Percentiles rank a stretch among this genome's conserved stretches.
Conservation (phyloP, 2,888 invertebrate species). For the Agrotis segetum region DNA sequence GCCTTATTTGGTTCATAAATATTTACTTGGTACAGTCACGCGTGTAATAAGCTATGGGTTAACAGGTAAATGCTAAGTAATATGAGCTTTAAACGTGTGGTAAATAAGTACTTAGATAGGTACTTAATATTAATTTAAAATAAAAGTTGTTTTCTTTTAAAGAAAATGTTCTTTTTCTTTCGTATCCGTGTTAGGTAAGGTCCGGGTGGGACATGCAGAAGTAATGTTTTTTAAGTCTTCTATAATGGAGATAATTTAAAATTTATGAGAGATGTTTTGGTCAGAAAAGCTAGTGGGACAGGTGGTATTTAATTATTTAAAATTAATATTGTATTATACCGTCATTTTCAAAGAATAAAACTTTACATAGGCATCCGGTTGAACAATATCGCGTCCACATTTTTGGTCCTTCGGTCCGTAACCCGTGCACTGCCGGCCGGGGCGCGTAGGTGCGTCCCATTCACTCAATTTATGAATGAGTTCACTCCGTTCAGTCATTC, state of each 20-base stretch:
- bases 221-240: too few species aligned
- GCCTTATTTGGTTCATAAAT: constrained; percentile 36
- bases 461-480: constrained; percentile 72
- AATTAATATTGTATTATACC: too few species aligned
- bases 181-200: neutral
- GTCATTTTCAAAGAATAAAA: neutral
- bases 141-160: too few species aligned
- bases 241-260: too few species aligned
- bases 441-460: constrained; percentile 67
- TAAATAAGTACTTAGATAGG: neutral
- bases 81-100: neutral
- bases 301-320: too few species aligned
- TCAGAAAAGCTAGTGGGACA: too few species aligned
- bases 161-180: neutral
- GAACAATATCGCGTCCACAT: constrained; percentile 26
- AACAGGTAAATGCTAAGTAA: neutral
- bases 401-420: constrained; percentile 39
- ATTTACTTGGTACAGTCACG: constrained; percentile 13
- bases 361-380: neutral
- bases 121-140: neutral
- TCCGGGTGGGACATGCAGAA: too few species aligned
- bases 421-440: constrained; percentile 28
- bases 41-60: neutral
- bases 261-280: too few species aligned
- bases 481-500: constrained; percentile 62